A percentile compares a stretch with the other conserved stretches of the same genome.
Evolutionary conservation across 2,888 invertebrate species (phyloP).

Genomic region (Morpho helenor): DNA sequence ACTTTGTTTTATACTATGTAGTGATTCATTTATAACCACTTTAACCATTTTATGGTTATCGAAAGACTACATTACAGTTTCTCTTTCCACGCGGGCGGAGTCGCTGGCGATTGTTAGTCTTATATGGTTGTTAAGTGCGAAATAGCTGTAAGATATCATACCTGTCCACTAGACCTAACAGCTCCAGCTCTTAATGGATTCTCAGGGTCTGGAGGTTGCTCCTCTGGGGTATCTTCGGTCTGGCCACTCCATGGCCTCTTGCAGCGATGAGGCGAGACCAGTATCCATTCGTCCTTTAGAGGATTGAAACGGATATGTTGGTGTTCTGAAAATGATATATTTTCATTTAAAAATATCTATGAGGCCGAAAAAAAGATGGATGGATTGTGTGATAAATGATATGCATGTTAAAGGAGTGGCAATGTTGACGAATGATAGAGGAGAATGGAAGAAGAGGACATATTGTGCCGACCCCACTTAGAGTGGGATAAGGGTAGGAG

Average conservation of each 20-base stretch:
- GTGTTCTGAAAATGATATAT: conserved; percentile 83
- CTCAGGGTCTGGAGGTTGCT: conserved; percentile 81
- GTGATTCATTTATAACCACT: too few relatives aligned
- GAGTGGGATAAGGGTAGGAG: too few relatives aligned
- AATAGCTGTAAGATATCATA: conserved; percentile 38
- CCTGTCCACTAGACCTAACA: conserved; percentile 87
- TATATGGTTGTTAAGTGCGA: background rate
- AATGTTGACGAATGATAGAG: too few relatives aligned
- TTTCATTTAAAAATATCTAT: too few relatives aligned
- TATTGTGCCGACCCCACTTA: too few relatives aligned
- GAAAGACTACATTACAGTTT: background rate
- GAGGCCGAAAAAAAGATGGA: too few relatives aligned
- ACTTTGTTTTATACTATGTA: too few relatives aligned
- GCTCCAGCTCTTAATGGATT: conserved; percentile 96
- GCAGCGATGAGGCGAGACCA: conserved; percentile 97
- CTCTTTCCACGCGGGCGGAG: too few relatives aligned
- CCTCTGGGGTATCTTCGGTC: conserved; percentile 83
- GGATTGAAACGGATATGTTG: conserved; percentile 97
- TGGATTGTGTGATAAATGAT: too few relatives aligned
- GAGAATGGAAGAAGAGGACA: too few relatives aligned
- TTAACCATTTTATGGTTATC: background rate
- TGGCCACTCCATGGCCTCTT: conserved; percentile 97
- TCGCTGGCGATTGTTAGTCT: too few relatives aligned
- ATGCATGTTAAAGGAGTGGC: too few relatives aligned
- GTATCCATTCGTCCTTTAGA: conserved; percentile 94